Percentiles rank a stretch among this genome's conserved stretches.
phyloP scores from a whole-genome alignment of 2,797 vertebrate species.

The Helarctos malayanus region DNA sequence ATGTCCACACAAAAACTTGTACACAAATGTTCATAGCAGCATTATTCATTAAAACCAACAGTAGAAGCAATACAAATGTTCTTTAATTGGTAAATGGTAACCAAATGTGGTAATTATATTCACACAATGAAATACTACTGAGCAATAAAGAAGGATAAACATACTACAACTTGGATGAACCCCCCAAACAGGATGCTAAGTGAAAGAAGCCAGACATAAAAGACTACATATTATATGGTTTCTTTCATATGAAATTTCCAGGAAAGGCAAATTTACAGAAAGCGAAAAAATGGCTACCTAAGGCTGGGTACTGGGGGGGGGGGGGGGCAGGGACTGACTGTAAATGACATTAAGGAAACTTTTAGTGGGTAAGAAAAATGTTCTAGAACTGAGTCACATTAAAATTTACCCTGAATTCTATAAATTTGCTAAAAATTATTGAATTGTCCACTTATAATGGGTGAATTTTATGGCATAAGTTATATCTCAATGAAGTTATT shows the following conservation, averaged over 20 bases:
- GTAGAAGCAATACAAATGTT: not conserved
- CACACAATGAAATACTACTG: not conserved
- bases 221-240: not conserved
- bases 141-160: not conserved
- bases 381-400: not conserved
- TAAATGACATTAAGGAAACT: not conserved
- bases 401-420: slow-evolving; percentile 8
- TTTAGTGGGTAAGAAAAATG: not conserved
- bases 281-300: not conserved
- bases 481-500: not conserved
- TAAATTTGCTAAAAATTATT: not conserved
- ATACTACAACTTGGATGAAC: not conserved
- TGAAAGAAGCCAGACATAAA: slow-evolving; percentile 26
- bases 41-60: not conserved
- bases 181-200: not conserved
- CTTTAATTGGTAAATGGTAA: not conserved
- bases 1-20: not conserved
- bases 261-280: not conserved
- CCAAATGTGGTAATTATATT: not conserved
- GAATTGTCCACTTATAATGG: not conserved
- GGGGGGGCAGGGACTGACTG: not conserved
- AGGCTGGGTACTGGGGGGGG: not conserved
- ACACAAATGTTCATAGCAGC: not conserved
- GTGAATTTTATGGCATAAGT: slow-evolving; percentile 31
- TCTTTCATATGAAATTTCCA: not conserved